Base-by-base conservation (phyloP, 2,113 vertebrate genomes). In the Cebus imitator region DNA sequence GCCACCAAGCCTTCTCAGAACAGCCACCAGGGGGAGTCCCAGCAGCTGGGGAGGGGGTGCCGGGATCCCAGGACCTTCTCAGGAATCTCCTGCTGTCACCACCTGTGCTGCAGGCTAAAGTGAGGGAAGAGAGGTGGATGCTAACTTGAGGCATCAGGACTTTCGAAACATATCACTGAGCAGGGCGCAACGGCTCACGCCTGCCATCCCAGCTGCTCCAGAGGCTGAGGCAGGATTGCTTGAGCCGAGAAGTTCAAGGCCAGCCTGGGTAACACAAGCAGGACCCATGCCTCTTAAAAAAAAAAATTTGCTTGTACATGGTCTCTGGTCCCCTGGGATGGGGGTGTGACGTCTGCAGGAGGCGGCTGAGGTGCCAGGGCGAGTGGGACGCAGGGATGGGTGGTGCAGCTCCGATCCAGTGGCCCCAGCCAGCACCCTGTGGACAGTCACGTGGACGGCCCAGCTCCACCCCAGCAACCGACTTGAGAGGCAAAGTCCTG, bases 251-350 rank as follows among this genome's bases (percentile, higher is more conserved):
- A 48, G 43, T 30, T 78, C 27, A 32, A 78, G 75, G 30, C 14
- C 27, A 78, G 75, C 40, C 11, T 27, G 23, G 40, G 40, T 21
- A 75, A 75, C 72, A 27, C 25, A 43, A 43, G 23, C 12, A 11
- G 43, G 40, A 43, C 32, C 72, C 72, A 23, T 6, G 72, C 27
- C 40, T 43, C 40, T 43, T 75, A 75, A 43, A 43, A 14, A 2
- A 97, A 76, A 97, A 96, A 97, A 52, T 17, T 5, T 17, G 16
- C 86, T 96, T 75, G 84, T 96, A 96, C 94, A 93, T 27, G 3
- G 95, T 82, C 82, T 87, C 40, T 61, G 81, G 96, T 96, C 58
- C 91, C 80, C 13, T 8, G 78, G 94, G 82, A 72, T 11, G 94
- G 55, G 90, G 12, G 82, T 16, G 85, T 11, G 80, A 66, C 48